Evolutionary conservation across 1,140 invertebrate genomes (phyloP).

Genomic region (Lepidostoma basale): DNA sequence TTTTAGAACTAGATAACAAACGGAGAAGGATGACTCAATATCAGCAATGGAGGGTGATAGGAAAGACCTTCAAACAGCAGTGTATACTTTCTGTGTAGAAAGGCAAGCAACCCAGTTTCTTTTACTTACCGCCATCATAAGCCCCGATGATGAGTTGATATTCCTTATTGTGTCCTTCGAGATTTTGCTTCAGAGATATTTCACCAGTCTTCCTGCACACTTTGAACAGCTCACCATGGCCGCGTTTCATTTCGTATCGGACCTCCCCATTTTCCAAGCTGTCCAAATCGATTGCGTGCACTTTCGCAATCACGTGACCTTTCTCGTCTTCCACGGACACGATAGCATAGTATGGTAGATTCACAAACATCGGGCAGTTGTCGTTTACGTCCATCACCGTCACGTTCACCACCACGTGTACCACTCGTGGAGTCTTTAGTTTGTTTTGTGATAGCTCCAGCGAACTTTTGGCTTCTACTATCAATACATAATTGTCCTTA

Average conservation of each 20-base stretch:
- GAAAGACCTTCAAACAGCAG: too few relatives aligned
- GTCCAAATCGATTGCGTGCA: conserved; percentile 82
- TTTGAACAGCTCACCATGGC: conserved; percentile 81
- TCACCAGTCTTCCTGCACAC: conserved; percentile 83
- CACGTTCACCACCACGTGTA: conserved; percentile 80
- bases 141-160: conserved; percentile 83
- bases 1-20: too few relatives aligned
- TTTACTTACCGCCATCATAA: conserved; percentile 78
- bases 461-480: conserved; percentile 69
- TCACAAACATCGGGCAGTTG: conserved; percentile 84
- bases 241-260: conserved; percentile 81
- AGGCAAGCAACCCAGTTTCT: too few relatives aligned
- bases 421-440: conserved; percentile 65
- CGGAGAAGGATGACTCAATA: too few relatives aligned
- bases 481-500: conserved; percentile 77
- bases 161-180: conserved; percentile 81
- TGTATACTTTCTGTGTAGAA: too few relatives aligned
- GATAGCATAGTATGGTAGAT: conserved; percentile 83
- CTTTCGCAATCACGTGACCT: conserved; percentile 80
- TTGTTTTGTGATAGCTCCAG: conserved; percentile 2
- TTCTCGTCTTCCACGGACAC: conserved; percentile 78
- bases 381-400: conserved; percentile 82
- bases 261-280: conserved; percentile 79
- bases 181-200: conserved; percentile 76
- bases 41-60: too few relatives aligned